These are phyloP conservation scores for Drosophila longiperda DNA, from an alignment of 2,888 invertebrate genomes.

Conservation along the genomic window DNA sequence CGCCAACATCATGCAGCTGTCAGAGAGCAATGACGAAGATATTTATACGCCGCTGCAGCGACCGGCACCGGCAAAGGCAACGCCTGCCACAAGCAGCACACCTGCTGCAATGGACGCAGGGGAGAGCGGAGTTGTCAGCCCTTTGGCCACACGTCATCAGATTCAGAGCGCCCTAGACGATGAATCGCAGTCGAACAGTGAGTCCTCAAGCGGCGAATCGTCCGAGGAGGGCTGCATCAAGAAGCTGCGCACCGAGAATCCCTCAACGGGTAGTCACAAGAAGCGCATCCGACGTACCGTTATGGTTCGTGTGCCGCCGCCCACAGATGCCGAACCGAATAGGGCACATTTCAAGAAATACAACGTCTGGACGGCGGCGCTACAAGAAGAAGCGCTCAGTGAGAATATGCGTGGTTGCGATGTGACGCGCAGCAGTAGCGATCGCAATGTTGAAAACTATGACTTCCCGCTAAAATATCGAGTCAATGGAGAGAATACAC, in stretches of 20 bases:
- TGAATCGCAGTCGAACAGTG: constrained; percentile 73
- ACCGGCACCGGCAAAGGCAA: constrained; percentile 51
- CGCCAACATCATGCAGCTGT: constrained; percentile 63
- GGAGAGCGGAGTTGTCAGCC: constrained; percentile 47
- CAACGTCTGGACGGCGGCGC: constrained; percentile 90
- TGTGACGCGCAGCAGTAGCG: constrained; percentile 88
- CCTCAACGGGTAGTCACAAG: constrained; percentile 40
- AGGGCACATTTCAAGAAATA: constrained; percentile 88
- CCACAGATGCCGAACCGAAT: constrained; percentile 65
- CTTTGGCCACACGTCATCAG: constrained; percentile 70
- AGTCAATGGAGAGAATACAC: constrained; percentile 86
- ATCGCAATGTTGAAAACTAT: constrained; percentile 91
- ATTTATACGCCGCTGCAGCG: constrained; percentile 84
- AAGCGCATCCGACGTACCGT: constrained; percentile 81
- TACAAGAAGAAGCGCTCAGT: constrained; percentile 92
- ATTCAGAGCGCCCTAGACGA: constrained; percentile 70
- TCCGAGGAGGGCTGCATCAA: constrained; percentile 82
- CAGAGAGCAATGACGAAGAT: constrained; percentile 81
- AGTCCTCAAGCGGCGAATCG: constrained; percentile 80
- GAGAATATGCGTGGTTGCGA: constrained; percentile 92
- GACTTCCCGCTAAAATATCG: constrained; percentile 88
- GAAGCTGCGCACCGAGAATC: constrained; percentile 64
- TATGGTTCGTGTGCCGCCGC: constrained; percentile 76
- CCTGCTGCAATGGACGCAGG: constrained; percentile 34
- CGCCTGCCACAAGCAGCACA: constrained; percentile 28